phyloP scores from a whole-genome alignment of 2,888 invertebrate species.

The Heliconius sara region DNA sequence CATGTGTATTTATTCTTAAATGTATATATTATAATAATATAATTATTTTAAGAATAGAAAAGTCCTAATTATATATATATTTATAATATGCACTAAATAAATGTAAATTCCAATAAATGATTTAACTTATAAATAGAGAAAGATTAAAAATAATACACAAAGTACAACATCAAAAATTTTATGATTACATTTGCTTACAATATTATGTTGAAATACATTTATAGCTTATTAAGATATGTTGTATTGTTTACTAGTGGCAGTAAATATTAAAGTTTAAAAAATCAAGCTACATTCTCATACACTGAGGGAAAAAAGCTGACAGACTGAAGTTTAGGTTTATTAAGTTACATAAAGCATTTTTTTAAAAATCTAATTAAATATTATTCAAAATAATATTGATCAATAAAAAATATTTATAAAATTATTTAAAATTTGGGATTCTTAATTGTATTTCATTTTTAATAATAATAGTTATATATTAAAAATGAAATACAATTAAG shows the following conservation, averaged over 20 bases:
- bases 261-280: background rate
- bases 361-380: too few species aligned
- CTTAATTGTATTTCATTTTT: too few species aligned
- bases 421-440: too few species aligned
- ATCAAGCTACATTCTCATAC: background rate
- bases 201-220: slow-evolving; percentile 4
- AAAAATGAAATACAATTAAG: too few species aligned
- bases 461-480: too few species aligned
- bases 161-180: slow-evolving; percentile 29
- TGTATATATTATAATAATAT: too few species aligned
- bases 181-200: slow-evolving; percentile 16
- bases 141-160: slow-evolving; percentile 4
- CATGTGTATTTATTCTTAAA: too few species aligned
- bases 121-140: background rate
- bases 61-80: too few species aligned
- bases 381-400: background rate
- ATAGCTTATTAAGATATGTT: slow-evolving; percentile 10
- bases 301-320: background rate
- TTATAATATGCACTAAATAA: background rate
- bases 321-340: background rate
- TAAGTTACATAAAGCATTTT: background rate
- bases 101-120: too few species aligned
- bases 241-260: background rate
- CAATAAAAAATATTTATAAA: background rate
- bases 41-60: too few species aligned